Conservation (phyloP, 2,797 vertebrate species). For the Vipera ursinii region DNA sequence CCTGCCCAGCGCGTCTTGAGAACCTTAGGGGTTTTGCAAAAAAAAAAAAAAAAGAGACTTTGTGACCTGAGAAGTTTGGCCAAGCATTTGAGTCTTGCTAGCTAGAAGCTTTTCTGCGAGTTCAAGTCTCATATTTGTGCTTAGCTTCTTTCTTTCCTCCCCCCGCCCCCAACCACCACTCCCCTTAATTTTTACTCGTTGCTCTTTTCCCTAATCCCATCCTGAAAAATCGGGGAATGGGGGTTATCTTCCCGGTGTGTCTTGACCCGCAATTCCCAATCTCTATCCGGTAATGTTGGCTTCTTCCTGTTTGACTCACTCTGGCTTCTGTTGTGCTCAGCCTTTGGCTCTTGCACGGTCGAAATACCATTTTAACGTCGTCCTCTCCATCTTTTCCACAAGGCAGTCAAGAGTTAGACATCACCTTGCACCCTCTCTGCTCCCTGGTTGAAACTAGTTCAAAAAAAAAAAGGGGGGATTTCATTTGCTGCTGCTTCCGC, state of each 20-base stretch:
- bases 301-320: not conserved
- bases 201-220: rapidly evolving
- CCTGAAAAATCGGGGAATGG: not conserved
- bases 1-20: conserved; percentile 12
- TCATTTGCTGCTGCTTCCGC: not conserved
- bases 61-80: not conserved
- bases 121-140: not conserved
- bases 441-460: not conserved
- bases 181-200: not conserved
- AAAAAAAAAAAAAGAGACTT: no score
- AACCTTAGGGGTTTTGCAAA: not conserved
- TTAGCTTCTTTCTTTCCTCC: not conserved
- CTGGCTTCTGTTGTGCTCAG: not conserved
- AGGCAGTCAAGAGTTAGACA: not conserved
- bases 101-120: not conserved
- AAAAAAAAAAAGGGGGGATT: not conserved
- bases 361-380: not conserved
- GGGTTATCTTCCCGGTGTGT: not conserved
- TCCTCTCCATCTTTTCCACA: not conserved
- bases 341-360: no score
- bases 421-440: not conserved
- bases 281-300: not conserved
- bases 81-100: not conserved
- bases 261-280: not conserved
- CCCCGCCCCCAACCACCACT: no score